Base-by-base conservation (phyloP, 2,888 invertebrate species). In the Bembecia ichneumoniformis region DNA sequence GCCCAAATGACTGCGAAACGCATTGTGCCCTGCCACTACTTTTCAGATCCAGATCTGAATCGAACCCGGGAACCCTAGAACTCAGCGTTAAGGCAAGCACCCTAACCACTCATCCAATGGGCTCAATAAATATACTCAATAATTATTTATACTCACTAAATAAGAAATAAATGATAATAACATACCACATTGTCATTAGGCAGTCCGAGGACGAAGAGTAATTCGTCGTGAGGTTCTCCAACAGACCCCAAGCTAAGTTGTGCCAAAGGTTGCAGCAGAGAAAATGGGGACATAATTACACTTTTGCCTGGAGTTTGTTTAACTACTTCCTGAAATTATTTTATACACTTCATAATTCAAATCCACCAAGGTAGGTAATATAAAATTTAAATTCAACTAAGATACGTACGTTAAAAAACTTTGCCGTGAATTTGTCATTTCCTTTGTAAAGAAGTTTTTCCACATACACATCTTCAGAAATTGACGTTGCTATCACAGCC, bases 231-330 rank as follows among this genome's bases (percentile, higher is more conserved):
- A 7, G 81, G 71, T 17, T 62, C 60, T 2, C 79, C 84, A 0
- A 55, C 72, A 9, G 84, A 69, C 3, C 80, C 87, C 14, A 80
- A 50, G 0, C 68, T 66, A 1, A 88, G 57, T 55, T 77, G 76
- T 0, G 77, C 81, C 1, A 87, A 66, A 0, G 79, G 82, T 0
- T 77, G 59, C 55, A 88, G 58, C 2, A 86, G 78, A 1, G 88
- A 88, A 58, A 81, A 81, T 0, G 86, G 86, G 0, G 88, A 88
- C 43, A 86, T 51, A 5, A 87, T 74, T 13, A 82, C 61, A 53
- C 77, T 87, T 55, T 79, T 59, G 1, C 58, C 66, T 0, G 64
- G 59, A 0, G 76, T 60, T 1, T 46, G 46, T 15, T 71, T 70
- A 0, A 64, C 64, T 2, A 77, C 74, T 55, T 77, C 77, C 83